These are phyloP conservation scores for Nomada hirtipes DNA, from an alignment of 2,888 invertebrate species.

Conservation along the genomic window DNA sequence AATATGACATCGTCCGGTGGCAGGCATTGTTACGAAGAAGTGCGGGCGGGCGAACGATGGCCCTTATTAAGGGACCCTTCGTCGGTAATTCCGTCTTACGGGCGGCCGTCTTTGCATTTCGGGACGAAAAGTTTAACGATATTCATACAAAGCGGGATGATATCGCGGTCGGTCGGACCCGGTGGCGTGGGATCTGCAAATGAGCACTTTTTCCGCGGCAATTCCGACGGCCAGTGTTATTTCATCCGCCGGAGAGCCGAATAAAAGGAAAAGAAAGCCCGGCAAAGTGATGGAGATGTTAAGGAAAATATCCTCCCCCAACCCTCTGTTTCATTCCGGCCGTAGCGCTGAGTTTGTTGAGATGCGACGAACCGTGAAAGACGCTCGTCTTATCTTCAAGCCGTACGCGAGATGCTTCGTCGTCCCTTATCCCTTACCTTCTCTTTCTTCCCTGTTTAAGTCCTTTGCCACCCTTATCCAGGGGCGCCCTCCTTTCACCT, in stretches of 20 bases:
- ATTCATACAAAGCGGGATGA: slow-evolving; percentile 72
- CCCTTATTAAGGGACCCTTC: slow-evolving; percentile 63
- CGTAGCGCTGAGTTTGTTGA: slow-evolving; percentile 55
- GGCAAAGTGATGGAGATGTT: slow-evolving; percentile 61
- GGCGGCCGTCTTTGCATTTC: slow-evolving; percentile 47
- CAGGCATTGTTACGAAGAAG: slow-evolving; percentile 27
- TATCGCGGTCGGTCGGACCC: slow-evolving; percentile 49
- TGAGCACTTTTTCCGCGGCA: slow-evolving; percentile 73
- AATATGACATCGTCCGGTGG: slow-evolving; percentile 39
- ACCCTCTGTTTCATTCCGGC: slow-evolving; percentile 40
- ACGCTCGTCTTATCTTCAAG: slow-evolving; percentile 63
- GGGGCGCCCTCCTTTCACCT: neutral
- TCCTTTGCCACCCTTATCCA: slow-evolving; percentile 11
- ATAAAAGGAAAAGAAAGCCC: slow-evolving; percentile 54
- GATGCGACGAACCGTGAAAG: slow-evolving; percentile 72
- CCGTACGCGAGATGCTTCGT: slow-evolving; percentile 47
- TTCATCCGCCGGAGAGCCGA: slow-evolving; percentile 48
- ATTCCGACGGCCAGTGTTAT: slow-evolving; percentile 65
- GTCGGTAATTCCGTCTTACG: slow-evolving; percentile 59
- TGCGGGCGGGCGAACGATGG: neutral
- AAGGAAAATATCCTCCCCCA: slow-evolving; percentile 67
- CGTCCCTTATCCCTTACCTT: neutral
- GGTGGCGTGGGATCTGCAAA: slow-evolving; percentile 68
- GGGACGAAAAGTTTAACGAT: slow-evolving; percentile 73
- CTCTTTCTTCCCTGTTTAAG: too few relatives aligned